phyloP scores from a whole-genome alignment of 2,888 invertebrate species.

The Chrysopilus asiliformis region DNA sequence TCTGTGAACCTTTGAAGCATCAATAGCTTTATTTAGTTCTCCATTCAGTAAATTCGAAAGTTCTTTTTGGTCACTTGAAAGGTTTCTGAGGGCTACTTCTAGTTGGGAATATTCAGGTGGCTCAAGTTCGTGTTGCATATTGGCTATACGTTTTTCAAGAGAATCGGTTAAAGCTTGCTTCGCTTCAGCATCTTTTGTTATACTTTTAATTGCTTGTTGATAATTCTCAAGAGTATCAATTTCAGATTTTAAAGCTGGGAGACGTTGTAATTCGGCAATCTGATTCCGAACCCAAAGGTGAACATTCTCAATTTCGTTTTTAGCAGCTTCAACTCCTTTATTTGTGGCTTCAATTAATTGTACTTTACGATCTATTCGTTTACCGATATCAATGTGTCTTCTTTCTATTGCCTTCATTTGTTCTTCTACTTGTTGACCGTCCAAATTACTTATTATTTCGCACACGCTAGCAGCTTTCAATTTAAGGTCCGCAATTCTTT shows the following conservation, averaged over 20 bases:
- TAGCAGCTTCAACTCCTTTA: constrained; percentile 69
- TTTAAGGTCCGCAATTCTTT: constrained; percentile 57
- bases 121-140: constrained; percentile 75
- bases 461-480: constrained; percentile 55
- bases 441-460: constrained; percentile 72
- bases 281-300: constrained; percentile 69
- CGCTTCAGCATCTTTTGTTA: constrained; percentile 72
- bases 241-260: constrained; percentile 60
- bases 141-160: constrained; percentile 67
- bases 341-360: constrained; percentile 73
- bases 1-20: constrained; percentile 56
- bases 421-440: constrained; percentile 83
- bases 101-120: constrained; percentile 69
- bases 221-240: constrained; percentile 63
- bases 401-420: constrained; percentile 76
- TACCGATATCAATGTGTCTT: constrained; percentile 69
- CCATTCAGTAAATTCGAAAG: constrained; percentile 55
- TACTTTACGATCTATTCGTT: constrained; percentile 69
- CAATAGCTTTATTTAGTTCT: constrained; percentile 57
- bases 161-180: constrained; percentile 72
- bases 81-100: constrained; percentile 54
- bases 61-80: constrained; percentile 63
- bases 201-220: constrained; percentile 54
- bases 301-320: constrained; percentile 64
- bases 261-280: constrained; percentile 49